Conservation (phyloP, 1,140 invertebrate species). For the Periplaneta americana region DNA sequence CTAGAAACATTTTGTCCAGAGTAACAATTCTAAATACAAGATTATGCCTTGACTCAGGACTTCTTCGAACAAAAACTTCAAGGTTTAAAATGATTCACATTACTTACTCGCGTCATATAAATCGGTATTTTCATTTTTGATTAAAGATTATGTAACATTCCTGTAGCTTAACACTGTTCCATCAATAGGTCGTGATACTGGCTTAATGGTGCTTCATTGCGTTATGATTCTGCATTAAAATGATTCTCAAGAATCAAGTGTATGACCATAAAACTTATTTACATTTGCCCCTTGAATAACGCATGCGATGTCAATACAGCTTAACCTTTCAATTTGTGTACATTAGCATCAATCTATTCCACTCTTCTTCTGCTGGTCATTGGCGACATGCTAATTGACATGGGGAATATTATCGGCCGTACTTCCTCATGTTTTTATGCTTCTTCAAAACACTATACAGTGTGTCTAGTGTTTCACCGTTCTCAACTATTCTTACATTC, state of each 20-base stretch:
- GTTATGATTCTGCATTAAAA: neutral
- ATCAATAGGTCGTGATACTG: neutral
- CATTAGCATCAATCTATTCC: neutral
- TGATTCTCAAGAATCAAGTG: neutral
- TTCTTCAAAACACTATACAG: neutral
- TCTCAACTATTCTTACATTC: no score
- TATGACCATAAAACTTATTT: neutral
- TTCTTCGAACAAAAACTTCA: no score
- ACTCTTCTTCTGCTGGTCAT: neutral
- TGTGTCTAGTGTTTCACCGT: neutral
- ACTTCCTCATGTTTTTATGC: no score
- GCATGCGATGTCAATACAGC: neutral
- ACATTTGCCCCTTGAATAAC: neutral
- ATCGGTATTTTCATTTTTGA: no score
- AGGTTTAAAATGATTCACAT: no score
- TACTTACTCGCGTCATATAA: no score
- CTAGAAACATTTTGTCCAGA: no score
- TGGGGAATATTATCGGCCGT: neutral
- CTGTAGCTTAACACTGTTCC: no score
- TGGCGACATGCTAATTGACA: neutral
- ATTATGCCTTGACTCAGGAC: no score
- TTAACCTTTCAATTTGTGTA: neutral
- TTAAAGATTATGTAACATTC: no score
- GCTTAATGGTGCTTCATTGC: neutral
- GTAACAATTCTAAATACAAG: no score